Base-by-base conservation (phyloP, 1,140 invertebrate genomes). In the Drepana arcuata region DNA sequence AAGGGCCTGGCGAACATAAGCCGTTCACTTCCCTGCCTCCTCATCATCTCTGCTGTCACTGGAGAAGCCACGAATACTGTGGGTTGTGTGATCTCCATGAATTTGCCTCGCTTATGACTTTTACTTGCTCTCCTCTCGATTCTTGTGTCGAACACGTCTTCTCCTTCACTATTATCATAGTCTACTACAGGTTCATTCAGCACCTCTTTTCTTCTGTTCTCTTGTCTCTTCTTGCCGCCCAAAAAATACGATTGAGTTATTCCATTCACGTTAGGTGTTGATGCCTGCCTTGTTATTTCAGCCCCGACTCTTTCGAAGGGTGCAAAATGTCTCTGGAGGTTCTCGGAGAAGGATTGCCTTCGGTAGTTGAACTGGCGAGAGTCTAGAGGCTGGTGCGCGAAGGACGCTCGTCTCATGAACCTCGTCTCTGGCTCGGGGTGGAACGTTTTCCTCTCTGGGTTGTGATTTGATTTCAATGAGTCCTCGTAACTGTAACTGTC, bases 401-500 rank as follows among this genome's bases (percentile, higher is more conserved):
- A 69, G 7, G 74, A 79, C 2, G 78, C 75, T 45, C 72, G 48
- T 10, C 71, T 48, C 36, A 72, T 77, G 13, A 62, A 61, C 2
- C 51, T 47, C 6, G 65, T 66, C 7, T 60, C 63, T 1, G 44
- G 35, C 10, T 56, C 49, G 10, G 25, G 43, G 14, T 33, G 62
- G 23, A 57, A 62, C 2, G 54, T 33, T 34, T 78, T 74, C 3
- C 32, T 30, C 6, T 79, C 69, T 34, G 62, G 57, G 16, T 75
- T 71, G 35, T 72, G 62, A 14, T 70, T 70, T 0, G 85, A 87
- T 48, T 89, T 89, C 21, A 90, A 57, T 0, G 88, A 89, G 37
- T 90, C 88, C 73, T 89, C 88, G 48, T 89, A 90, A 51, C 85
- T 89, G 53, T 84, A 86, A 43, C 84, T 89, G 67, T 30, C 75